Evolutionary conservation across 2,888 invertebrate genomes (phyloP).

Genomic region (Anticlea derivata): DNA sequence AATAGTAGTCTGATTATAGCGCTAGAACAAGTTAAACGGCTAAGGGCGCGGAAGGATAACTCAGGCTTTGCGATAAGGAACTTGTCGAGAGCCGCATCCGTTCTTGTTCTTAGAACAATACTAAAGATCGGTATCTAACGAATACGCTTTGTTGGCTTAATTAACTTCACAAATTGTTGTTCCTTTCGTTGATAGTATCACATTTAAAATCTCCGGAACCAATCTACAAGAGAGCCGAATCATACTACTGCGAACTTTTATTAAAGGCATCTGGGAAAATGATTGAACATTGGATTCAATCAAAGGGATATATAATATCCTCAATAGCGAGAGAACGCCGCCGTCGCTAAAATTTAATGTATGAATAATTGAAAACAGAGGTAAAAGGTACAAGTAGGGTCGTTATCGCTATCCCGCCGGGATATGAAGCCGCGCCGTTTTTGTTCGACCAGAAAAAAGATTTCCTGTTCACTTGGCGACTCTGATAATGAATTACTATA

Average conservation of each 20-base stretch:
- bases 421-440: constrained; percentile 65
- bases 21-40: constrained; percentile 47
- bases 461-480: constrained; percentile 54
- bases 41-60: constrained; percentile 53
- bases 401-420: constrained; percentile 67
- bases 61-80: constrained; percentile 65
- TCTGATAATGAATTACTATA: constrained; percentile 47
- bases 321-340: constrained; percentile 46
- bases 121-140: constrained; percentile 62
- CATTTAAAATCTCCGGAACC: constrained; percentile 50
- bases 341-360: constrained; percentile 63
- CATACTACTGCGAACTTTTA: constrained; percentile 46
- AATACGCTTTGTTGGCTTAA: constrained; percentile 68
- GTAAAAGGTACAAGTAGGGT: constrained; percentile 70
- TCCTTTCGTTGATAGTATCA: constrained; percentile 50
- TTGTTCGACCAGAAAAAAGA: constrained; percentile 57
- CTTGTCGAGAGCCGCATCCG: constrained; percentile 59
- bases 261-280: constrained; percentile 49
- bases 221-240: constrained; percentile 43
- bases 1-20: constrained; percentile 45
- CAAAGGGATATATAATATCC: constrained; percentile 61
- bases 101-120: constrained; percentile 64
- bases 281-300: constrained; percentile 59
- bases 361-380: constrained; percentile 78
- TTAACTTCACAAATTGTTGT: constrained; percentile 71